Evolutionary conservation across 64 coral and sea anemone species (phyloP).

Genomic region (Actinia equina): DNA sequence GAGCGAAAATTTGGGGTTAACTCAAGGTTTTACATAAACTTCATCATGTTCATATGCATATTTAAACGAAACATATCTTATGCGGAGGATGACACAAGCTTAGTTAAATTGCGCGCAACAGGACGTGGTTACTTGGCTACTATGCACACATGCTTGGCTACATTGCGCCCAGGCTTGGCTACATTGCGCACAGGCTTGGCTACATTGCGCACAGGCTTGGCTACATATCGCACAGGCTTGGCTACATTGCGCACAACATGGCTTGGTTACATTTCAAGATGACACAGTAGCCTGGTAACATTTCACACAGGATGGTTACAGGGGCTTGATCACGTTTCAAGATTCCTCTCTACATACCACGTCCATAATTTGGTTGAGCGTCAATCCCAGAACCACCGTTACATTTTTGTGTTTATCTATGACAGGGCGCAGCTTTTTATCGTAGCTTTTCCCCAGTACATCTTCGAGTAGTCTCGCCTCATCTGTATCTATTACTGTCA

Average conservation of each 20-base stretch:
- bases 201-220: not conserved
- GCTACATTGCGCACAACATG: not conserved
- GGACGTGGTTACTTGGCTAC: not conserved
- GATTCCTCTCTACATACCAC: not conserved
- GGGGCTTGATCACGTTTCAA: no score
- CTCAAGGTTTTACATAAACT: not conserved
- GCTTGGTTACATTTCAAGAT: no score
- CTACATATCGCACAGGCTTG: not conserved
- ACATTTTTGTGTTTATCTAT: not conserved
- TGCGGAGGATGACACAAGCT: no score
- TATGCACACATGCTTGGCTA: not conserved
- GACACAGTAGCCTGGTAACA: no score
- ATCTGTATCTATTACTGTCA: conserved; percentile 3
- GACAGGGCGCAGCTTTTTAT: conserved; percentile 22
- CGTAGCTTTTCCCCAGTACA: not conserved
- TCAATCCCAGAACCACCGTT: conserved; percentile 12
- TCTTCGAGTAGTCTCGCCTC: not conserved
- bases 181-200: not conserved
- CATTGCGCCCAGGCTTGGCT: not conserved
- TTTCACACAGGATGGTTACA: no score
- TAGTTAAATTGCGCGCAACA: no score
- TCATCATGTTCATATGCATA: not conserved
- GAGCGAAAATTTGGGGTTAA: not conserved
- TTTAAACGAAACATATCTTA: not conserved
- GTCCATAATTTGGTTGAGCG: conserved; percentile 30